These are phyloP conservation scores for Achatina immaculata DNA, from an alignment of 1,140 invertebrate species.

Conservation along the genomic window DNA sequence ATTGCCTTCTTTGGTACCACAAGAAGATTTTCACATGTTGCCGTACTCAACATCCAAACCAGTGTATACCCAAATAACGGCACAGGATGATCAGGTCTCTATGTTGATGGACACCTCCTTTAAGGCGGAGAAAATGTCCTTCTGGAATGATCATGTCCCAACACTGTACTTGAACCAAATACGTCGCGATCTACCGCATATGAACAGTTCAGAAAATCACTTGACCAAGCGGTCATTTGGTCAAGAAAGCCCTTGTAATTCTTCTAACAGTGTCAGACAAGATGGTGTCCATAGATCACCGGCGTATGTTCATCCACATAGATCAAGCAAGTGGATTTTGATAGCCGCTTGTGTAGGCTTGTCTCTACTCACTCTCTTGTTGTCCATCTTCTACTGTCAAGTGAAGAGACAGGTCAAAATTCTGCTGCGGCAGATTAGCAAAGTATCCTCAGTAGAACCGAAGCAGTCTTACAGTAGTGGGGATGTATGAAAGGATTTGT, in stretches of 20 bases:
- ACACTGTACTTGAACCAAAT: slow-evolving; percentile 45
- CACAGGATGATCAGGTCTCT: slow-evolving; percentile 34
- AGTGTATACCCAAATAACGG: slow-evolving; percentile 52
- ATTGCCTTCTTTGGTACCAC: slow-evolving; percentile 56
- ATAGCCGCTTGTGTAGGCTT: slow-evolving; percentile 60
- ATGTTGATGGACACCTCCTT: slow-evolving; percentile 44
- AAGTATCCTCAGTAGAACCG: slow-evolving; percentile 48
- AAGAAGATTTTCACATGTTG: slow-evolving; percentile 54
- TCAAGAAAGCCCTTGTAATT: not conserved
- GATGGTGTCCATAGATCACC: not conserved
- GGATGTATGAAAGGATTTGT: too few relatives aligned
- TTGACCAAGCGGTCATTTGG: not conserved
- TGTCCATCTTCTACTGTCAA: slow-evolving; percentile 59
- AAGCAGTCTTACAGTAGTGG: slow-evolving; percentile 44
- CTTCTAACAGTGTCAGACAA: not conserved
- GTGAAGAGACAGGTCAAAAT: slow-evolving; percentile 51
- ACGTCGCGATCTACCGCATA: slow-evolving; percentile 14
- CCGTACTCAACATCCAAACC: slow-evolving; percentile 46
- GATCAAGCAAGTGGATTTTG: slow-evolving; percentile 56
- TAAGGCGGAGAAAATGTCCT: slow-evolving; percentile 55
- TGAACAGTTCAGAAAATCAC: slow-evolving; percentile 24
- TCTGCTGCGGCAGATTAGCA: slow-evolving; percentile 54
- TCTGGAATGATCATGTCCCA: slow-evolving; percentile 61
- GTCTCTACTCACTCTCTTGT: slow-evolving; percentile 49
- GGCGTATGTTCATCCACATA: slow-evolving; percentile 30